Evolutionary conservation across 1,140 invertebrate genomes (phyloP).

Genomic region (Macrocentrus cingulum): DNA sequence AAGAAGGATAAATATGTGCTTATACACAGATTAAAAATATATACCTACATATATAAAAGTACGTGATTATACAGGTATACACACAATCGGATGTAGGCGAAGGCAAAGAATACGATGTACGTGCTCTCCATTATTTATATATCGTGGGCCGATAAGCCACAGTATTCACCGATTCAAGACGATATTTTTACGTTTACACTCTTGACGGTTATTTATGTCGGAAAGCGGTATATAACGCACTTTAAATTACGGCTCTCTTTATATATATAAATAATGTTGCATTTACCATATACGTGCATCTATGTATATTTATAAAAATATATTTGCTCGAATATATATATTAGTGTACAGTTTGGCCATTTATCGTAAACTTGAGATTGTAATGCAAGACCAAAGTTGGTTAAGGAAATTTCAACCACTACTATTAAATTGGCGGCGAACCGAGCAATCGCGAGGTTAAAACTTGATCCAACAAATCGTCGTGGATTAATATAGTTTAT

Average conservation of each 20-base stretch:
- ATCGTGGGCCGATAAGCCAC: conserved; percentile 6
- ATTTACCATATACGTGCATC: too few species aligned
- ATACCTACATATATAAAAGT: too few species aligned
- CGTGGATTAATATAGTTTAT: conserved; percentile 39
- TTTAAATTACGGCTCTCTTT: too few species aligned
- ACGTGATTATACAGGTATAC: background rate
- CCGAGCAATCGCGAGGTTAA: conserved; percentile 32
- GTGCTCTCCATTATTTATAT: conserved; percentile 21
- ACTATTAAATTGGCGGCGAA: conserved; percentile 33
- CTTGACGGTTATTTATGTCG: background rate
- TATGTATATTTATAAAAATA: too few species aligned
- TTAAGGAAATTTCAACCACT: conserved; percentile 31
- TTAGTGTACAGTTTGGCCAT: too few species aligned
- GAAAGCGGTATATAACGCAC: background rate
- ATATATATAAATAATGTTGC: background rate
- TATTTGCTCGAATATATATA: too few species aligned
- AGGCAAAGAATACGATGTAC: conserved; percentile 12
- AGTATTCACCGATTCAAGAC: conserved; percentile 8
- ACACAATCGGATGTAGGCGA: background rate
- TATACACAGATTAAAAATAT: too few species aligned
- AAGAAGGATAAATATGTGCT: too few species aligned
- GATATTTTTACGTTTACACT: conserved; percentile 2
- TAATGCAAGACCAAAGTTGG: conserved; percentile 2
- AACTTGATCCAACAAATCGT: conserved; percentile 39
- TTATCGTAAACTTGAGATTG: background rate